A percentile compares a stretch with the other conserved stretches of the same genome.
These are phyloP conservation scores for Drosophila neoperkinsi DNA, from an alignment of 2,888 invertebrate species.

Conservation along the genomic window DNA sequence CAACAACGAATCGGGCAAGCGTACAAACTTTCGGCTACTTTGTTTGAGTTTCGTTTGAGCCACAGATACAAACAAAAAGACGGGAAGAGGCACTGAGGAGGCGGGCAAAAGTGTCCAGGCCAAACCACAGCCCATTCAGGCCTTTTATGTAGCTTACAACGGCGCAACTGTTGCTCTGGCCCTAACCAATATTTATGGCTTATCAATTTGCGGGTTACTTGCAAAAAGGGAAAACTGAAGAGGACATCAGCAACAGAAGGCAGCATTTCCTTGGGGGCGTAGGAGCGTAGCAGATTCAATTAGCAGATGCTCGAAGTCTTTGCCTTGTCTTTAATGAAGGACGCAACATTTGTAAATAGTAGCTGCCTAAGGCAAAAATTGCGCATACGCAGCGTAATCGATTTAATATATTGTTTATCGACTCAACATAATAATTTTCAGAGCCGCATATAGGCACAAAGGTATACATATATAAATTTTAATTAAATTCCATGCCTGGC, in stretches of 20 bases:
- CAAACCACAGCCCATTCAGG: constrained; percentile 35
- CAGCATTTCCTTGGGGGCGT: constrained; percentile 21
- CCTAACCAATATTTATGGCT: constrained; percentile 68
- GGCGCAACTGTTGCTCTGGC: constrained; percentile 66
- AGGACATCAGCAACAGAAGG: constrained; percentile 22
- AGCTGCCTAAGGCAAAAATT: constrained; percentile 46
- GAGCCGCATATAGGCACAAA: neutral
- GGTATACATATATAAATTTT: constrained; percentile 37
- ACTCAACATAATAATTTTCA: constrained; percentile 43
- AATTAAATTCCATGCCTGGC: constrained; percentile 56
- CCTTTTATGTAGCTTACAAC: constrained; percentile 60
- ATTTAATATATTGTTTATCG: constrained; percentile 37
- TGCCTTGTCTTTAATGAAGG: constrained; percentile 24
- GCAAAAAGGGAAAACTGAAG: constrained; percentile 40
- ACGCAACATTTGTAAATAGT: constrained; percentile 4
- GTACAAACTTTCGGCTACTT: constrained; percentile 59
- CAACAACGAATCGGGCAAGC: constrained; percentile 54
- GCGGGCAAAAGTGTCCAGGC: constrained; percentile 15
- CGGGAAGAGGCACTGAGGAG: neutral
- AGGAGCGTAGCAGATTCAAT: constrained; percentile 57
- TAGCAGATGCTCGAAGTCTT: constrained; percentile 49
- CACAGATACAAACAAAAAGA: constrained; percentile 1
- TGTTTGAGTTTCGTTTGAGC: constrained; percentile 55
- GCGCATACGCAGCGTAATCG: constrained; percentile 60
- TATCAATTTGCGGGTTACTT: constrained; percentile 66